Percentiles rank a stretch among this genome's conserved stretches.
Evolutionary conservation across 2,113 vertebrate genomes (phyloP).

Genomic region (Sula dactylatra): DNA sequence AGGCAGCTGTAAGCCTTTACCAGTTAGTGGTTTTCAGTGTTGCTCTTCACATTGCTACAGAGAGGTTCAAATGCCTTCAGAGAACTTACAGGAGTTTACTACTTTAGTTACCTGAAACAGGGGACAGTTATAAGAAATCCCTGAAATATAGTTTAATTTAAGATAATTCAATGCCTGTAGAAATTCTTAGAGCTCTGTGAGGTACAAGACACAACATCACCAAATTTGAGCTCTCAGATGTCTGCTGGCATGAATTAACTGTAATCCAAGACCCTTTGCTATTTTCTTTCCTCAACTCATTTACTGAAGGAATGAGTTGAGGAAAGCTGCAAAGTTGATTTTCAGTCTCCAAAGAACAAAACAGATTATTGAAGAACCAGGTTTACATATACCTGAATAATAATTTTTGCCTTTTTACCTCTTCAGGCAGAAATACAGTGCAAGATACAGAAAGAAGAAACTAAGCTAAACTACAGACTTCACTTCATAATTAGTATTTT

Average conservation of each 20-base stretch:
- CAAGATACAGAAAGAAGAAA: background rate
- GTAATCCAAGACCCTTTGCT: background rate
- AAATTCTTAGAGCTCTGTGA: background rate
- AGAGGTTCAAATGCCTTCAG: background rate
- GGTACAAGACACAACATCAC: background rate
- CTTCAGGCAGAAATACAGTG: background rate
- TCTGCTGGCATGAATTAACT: background rate
- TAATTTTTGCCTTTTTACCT: background rate
- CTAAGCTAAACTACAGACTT: background rate
- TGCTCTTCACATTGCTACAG: background rate
- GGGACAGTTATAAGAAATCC: background rate
- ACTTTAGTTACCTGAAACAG: background rate
- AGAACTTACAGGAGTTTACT: background rate
- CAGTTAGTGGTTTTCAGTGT: background rate
- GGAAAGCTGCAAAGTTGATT: background rate
- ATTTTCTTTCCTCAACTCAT: background rate
- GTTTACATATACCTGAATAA: background rate
- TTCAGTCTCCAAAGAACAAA: background rate
- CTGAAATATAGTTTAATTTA: background rate
- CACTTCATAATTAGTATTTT: background rate
- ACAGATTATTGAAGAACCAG: background rate
- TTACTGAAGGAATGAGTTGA: background rate
- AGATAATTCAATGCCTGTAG: background rate
- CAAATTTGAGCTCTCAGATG: background rate
- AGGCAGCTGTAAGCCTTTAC: background rate